phyloP scores from a whole-genome alignment of 2,888 invertebrate genomes.

The Anoncus sp. region DNA sequence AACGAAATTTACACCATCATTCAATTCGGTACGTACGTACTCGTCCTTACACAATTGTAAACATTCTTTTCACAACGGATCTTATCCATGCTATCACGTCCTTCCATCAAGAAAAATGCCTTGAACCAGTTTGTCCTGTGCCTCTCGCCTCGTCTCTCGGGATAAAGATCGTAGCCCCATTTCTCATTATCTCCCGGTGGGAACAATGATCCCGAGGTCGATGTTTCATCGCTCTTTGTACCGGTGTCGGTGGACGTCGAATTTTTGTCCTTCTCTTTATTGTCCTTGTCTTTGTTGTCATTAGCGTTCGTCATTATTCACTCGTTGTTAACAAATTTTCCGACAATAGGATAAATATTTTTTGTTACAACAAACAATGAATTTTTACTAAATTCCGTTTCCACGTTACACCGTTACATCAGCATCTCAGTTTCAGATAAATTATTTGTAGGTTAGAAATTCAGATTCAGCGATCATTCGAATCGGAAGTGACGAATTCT shows the following conservation, averaged over 20 bases:
- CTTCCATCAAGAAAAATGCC: conserved; percentile 87
- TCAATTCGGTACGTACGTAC: conserved; percentile 82
- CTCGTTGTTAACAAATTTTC: not conserved
- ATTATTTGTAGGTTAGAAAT: conserved; percentile 4
- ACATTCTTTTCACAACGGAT: conserved; percentile 93
- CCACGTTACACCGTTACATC: not conserved
- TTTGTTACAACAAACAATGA: not conserved
- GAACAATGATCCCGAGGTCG: not conserved
- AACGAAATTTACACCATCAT: conserved; percentile 2
- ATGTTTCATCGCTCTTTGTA: not conserved
- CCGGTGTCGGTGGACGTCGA: conserved; percentile 1
- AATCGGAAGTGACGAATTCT: no score
- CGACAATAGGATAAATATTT: not conserved
- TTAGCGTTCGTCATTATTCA: conserved; percentile 21
- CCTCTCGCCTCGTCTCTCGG: conserved; percentile 88
- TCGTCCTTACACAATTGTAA: conserved; percentile 89
- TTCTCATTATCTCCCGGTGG: not conserved
- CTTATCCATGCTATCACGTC: conserved; percentile 89
- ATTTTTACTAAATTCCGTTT: not conserved
- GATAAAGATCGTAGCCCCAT: conserved; percentile 87
- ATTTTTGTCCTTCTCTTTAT: conserved; percentile 1
- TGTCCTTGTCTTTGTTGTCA: not conserved
- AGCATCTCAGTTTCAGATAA: not conserved
- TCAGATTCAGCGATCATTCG: no score
- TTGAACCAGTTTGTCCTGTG: conserved; percentile 85